Percentiles rank a stretch among this genome's conserved stretches.
These are phyloP conservation scores for Rutpela maculata DNA, from an alignment of 2,888 invertebrate genomes.

Conservation along the genomic window DNA sequence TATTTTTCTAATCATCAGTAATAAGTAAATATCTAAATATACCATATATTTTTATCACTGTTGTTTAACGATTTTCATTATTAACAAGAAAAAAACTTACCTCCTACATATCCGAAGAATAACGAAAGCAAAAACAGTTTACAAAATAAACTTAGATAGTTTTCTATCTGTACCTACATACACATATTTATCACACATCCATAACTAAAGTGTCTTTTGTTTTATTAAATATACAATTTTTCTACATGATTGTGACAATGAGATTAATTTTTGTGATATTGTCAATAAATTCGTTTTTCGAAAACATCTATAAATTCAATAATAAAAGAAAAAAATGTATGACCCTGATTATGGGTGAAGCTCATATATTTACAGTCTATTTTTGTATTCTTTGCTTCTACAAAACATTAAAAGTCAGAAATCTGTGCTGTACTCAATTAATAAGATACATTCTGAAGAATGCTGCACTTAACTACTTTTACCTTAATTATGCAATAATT, in stretches of 20 bases:
- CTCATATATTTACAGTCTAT: conserved; percentile 47
- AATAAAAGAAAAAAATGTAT: conserved; percentile 35
- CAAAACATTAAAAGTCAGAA: not conserved
- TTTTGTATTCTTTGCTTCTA: conserved; percentile 22
- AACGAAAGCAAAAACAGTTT: conserved; percentile 74
- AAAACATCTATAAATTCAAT: conserved; percentile 40
- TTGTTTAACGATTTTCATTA: not conserved
- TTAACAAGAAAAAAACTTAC: conserved; percentile 69
- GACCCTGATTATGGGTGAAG: conserved; percentile 30
- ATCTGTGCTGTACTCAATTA: not conserved
- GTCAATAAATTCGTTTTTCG: conserved; percentile 69
- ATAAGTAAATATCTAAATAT: no score
- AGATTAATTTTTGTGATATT: conserved; percentile 62
- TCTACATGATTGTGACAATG: conserved; percentile 57
- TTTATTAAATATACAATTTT: conserved; percentile 24
- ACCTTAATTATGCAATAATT: no score
- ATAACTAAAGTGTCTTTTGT: conserved; percentile 25
- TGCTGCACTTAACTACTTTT: not conserved
- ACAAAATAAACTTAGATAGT: conserved; percentile 75
- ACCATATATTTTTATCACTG: no score
- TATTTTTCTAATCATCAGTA: no score
- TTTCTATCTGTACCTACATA: conserved; percentile 62
- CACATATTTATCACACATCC: conserved; percentile 24
- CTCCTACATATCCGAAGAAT: conserved; percentile 74
- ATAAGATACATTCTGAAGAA: not conserved